Conservation (phyloP, 2,113 vertebrate species). For the Pipra filicauda region DNA sequence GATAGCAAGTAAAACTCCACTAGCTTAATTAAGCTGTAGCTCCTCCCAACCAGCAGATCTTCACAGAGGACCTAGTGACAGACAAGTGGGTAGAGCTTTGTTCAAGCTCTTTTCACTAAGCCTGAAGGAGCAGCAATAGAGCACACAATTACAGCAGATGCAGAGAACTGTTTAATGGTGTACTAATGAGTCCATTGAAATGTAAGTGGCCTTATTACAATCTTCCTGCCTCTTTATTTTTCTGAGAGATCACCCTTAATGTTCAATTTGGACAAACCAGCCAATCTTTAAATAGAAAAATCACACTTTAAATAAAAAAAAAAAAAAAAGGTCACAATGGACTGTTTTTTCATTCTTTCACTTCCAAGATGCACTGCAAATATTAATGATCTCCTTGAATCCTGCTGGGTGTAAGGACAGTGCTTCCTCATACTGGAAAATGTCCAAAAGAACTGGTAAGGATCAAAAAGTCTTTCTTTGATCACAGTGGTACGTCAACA, state of each 20-base stretch:
- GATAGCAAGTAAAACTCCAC: neutral
- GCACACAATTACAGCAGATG: neutral
- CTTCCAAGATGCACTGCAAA: neutral
- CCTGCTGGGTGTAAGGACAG: neutral
- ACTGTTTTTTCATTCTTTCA: neutral
- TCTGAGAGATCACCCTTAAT: neutral
- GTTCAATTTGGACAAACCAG: neutral
- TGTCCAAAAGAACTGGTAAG: neutral
- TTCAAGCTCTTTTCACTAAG: neutral
- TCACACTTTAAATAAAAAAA: neutral
- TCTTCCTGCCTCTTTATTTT: neutral
- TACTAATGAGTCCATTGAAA: neutral
- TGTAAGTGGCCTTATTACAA: neutral
- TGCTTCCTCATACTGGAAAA: neutral
- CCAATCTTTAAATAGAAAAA: neutral
- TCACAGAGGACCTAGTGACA: neutral
- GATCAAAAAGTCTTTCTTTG: neutral
- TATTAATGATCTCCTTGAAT: neutral
- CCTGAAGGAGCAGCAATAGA: neutral
- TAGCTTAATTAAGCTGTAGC: neutral
- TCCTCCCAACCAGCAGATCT: neutral
- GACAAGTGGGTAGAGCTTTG: neutral
- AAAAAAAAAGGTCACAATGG: neutral
- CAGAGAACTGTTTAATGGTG: neutral
- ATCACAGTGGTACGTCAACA: neutral